Evolutionary conservation across 2,113 vertebrate species (phyloP), one percentile per base, ranked within the genome.

Genomic region (Thunnus maccoyii): DNA sequence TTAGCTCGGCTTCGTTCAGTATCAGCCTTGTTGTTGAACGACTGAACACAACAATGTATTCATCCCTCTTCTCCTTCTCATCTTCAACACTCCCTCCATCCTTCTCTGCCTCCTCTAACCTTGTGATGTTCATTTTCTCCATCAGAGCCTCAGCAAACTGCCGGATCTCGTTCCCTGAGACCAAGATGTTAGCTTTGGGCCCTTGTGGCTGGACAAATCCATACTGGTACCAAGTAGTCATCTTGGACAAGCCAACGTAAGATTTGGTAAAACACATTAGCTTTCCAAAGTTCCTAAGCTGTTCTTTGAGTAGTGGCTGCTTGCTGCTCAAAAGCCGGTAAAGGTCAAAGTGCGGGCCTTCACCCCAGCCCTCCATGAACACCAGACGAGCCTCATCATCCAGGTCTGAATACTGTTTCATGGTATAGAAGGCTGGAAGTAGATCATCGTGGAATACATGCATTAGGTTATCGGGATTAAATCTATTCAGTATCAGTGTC

Each of bases 401-500:
- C 69, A 99, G 90, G 89, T 99, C 97, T 0, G 95, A 96, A 87
- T 97, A 98, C 93, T 99, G 98, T 56, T 95, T 96, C 96, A 99
- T 97, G 27, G 98, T 99, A 78, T 98, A 99, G 89, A 96, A 99
- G 71, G 97, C 95, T 0, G 98, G 98, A 52, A 99, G 95, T 18
- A 99, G 95, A 89, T 99, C 98, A 0, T 99, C 98, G 0, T 99
- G 98, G 90, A 99, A 99, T 48, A 99, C 95, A 0, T 99, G 98
- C 98, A 99, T 99, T 71, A 99, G 90, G 93, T 99, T 99, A 91
- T 99, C 98, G 0, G 98, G 97, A 85, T 99, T 99, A 92, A 99
- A 99, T 78, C 98, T 95, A 91, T 99, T 99, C 44, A 96, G 72
- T 11, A 99, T 97, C 46, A 99, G 95, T 0, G 97, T 96, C 86